Conservation (phyloP, 2,888 invertebrate genomes). For the Synanthedon myopaeformis region DNA sequence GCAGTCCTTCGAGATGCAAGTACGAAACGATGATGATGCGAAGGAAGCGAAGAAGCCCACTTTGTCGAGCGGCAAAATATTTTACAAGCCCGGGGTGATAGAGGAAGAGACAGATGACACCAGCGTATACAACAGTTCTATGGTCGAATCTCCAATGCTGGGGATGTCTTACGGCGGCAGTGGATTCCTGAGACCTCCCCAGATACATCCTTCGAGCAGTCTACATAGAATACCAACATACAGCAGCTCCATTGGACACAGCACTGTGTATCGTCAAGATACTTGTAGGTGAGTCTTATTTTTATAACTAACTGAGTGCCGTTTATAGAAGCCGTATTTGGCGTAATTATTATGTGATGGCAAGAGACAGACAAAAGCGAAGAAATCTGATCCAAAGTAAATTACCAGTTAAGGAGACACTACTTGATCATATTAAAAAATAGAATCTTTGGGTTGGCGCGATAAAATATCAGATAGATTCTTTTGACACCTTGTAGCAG, state of each 20-base stretch:
- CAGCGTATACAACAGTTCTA: constrained; percentile 55
- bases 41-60: constrained; percentile 30
- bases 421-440: too few species aligned
- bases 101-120: constrained; percentile 62
- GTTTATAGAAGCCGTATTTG: too few species aligned
- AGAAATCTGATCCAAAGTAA: too few species aligned
- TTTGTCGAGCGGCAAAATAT: constrained; percentile 54
- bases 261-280: constrained; percentile 65
- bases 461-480: too few species aligned
- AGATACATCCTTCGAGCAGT: constrained; percentile 53
- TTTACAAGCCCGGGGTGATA: constrained; percentile 56
- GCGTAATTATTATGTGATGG: too few species aligned
- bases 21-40: constrained; percentile 27
- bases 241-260: constrained; percentile 71
- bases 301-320: too few species aligned
- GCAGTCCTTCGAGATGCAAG: constrained; percentile 52
- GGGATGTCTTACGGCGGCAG: constrained; percentile 31
- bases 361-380: too few species aligned
- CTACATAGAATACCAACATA: constrained; percentile 71
- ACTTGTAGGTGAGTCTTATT: constrained; percentile 58
- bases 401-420: too few species aligned
- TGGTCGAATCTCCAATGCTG: constrained; percentile 56
- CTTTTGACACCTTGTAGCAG: too few species aligned
- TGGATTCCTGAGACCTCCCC: constrained; percentile 38
- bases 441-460: too few species aligned